A percentile compares a stretch with the other conserved stretches of the same genome.
Conservation (phyloP, 2,888 invertebrate genomes). For the Lycia hirtaria region DNA sequence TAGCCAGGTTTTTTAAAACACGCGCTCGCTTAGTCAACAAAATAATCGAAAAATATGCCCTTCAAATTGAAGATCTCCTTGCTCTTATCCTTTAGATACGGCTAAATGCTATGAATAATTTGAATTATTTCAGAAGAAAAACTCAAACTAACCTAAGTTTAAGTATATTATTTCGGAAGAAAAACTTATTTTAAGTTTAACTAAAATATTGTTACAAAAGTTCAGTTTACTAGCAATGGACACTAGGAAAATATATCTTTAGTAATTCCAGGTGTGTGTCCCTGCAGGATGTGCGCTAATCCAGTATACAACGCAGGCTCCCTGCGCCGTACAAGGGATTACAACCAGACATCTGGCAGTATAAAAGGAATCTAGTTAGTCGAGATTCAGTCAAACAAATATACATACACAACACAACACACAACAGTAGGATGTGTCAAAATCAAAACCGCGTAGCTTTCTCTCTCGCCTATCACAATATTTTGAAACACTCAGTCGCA, state of each 20-base stretch:
- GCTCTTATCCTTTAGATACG: no score
- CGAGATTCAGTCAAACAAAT: background rate
- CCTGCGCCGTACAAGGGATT: background rate
- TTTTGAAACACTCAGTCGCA: no score
- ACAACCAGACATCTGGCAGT: conserved; percentile 1
- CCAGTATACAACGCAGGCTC: background rate
- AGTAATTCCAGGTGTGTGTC: background rate
- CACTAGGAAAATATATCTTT: background rate
- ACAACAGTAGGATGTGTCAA: no score
- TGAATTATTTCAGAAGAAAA: no score
- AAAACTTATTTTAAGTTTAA: no score
- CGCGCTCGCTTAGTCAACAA: no score
- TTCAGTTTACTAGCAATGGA: background rate
- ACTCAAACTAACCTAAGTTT: background rate
- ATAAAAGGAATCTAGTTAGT: conserved; percentile 3
- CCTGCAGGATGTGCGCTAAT: background rate
- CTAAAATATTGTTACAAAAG: background rate
- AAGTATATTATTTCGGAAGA: no score
- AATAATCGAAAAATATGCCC: no score
- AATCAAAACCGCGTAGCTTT: background rate
- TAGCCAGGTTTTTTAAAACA: no score
- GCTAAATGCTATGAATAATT: no score
- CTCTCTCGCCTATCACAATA: no score
- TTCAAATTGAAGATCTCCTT: no score
- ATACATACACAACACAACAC: background rate